phyloP scores from a whole-genome alignment of 2,113 vertebrate species.

The Oreochromis niloticus region DNA sequence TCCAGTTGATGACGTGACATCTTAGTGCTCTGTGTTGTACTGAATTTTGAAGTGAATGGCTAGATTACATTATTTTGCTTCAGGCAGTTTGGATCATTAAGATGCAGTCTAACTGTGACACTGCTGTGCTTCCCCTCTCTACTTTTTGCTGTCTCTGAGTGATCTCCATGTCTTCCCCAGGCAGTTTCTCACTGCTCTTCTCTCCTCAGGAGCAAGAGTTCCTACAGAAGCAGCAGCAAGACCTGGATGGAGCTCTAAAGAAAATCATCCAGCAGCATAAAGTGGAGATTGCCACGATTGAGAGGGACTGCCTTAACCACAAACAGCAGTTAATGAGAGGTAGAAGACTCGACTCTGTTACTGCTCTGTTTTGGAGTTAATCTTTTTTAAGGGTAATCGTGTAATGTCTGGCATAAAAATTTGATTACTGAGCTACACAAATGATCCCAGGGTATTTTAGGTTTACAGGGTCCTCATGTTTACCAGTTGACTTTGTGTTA shows the following conservation, averaged over 20 bases:
- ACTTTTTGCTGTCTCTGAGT: slow-evolving; percentile 1
- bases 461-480: background rate
- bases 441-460: background rate
- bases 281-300: slow-evolving; percentile 91
- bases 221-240: slow-evolving; percentile 96
- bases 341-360: slow-evolving; percentile 26
- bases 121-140: background rate
- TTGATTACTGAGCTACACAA: background rate
- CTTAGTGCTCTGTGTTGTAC: slow-evolving; percentile 37
- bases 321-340: slow-evolving; percentile 99
- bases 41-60: slow-evolving; percentile 23
- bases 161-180: background rate
- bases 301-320: slow-evolving; percentile 92
- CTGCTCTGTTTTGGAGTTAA: background rate
- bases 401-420: background rate
- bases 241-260: slow-evolving; percentile 92
- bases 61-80: background rate
- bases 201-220: slow-evolving; percentile 92
- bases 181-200: background rate
- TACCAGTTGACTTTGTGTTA: background rate
- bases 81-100: background rate
- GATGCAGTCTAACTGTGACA: background rate
- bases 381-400: background rate
- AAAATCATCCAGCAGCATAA: slow-evolving; percentile 99
- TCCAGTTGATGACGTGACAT: slow-evolving; percentile 48